These are phyloP conservation scores for Pseudoips prasinana DNA, from an alignment of 2,888 invertebrate species.

Conservation along the genomic window DNA sequence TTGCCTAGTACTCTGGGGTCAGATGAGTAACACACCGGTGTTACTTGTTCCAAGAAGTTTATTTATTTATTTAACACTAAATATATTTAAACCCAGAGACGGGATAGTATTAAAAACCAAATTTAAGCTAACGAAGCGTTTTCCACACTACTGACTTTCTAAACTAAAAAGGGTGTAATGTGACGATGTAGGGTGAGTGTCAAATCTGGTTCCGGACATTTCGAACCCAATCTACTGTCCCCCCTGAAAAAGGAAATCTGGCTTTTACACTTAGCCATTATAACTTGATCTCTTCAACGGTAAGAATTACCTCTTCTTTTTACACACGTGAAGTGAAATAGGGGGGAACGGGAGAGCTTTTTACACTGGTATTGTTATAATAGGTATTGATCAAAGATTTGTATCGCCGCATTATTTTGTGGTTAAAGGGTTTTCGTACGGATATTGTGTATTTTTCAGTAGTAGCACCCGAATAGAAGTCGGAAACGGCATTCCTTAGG, in stretches of 20 bases:
- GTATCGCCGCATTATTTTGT: conserved; percentile 36
- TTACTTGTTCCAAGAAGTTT: no score
- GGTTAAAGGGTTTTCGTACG: conserved; percentile 25
- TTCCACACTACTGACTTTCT: conserved; percentile 36
- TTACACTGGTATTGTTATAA: conserved; percentile 32
- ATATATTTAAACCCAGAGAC: no score
- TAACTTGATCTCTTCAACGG: conserved; percentile 28
- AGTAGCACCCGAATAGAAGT: conserved; percentile 12
- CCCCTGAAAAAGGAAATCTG: conserved; percentile 55
- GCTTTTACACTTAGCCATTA: conserved; percentile 37
- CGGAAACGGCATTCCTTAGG: no score
- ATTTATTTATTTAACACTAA: no score
- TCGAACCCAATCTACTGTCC: conserved; percentile 59
- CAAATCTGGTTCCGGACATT: conserved; percentile 65
- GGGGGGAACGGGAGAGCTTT: conserved; percentile 12
- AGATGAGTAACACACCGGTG: no score
- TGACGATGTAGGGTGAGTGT: conserved; percentile 62
- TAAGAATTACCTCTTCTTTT: background rate
- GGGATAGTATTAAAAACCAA: no score
- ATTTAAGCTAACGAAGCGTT: no score
- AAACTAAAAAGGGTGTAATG: conserved; percentile 54
- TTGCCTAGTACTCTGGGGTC: no score
- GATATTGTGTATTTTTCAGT: conserved; percentile 29
- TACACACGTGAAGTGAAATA: conserved; percentile 1
- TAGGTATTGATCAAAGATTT: conserved; percentile 44